Evolutionary conservation across 2,888 invertebrate genomes (phyloP).

Genomic region (Endotricha flammealis): DNA sequence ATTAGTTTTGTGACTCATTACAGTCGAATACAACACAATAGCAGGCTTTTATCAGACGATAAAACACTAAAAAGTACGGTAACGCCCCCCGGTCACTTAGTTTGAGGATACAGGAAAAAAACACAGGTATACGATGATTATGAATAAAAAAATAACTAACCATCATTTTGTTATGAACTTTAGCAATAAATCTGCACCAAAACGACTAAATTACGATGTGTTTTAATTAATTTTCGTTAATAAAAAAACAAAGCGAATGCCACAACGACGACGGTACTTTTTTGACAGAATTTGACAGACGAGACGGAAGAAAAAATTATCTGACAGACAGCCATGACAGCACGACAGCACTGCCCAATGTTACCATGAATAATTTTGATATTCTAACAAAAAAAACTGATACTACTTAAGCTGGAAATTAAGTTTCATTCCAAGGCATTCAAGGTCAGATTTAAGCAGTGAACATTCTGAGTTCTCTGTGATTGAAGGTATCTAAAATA

Average conservation of each 20-base stretch:
- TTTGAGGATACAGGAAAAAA: too few relatives aligned
- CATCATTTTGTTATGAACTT: slow-evolving; percentile 41
- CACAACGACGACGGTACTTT: slow-evolving; percentile 5
- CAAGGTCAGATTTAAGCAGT: too few relatives aligned
- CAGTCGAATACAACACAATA: not conserved
- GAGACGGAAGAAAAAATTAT: too few relatives aligned
- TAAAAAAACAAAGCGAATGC: slow-evolving; percentile 1
- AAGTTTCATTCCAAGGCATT: too few relatives aligned
- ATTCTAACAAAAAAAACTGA: too few relatives aligned
- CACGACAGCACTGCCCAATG: too few relatives aligned
- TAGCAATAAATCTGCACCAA: not conserved
- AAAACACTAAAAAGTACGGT: slow-evolving; percentile 16
- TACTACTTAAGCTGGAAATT: too few relatives aligned
- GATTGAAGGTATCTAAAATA: too few relatives aligned
- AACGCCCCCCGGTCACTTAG: slow-evolving; percentile 42
- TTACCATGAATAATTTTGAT: too few relatives aligned
- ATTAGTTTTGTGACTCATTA: slow-evolving; percentile 7
- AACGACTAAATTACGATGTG: not conserved
- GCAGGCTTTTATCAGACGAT: slow-evolving; percentile 2
- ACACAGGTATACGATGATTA: too few relatives aligned
- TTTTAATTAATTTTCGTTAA: not conserved
- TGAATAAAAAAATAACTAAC: slow-evolving; percentile 31
- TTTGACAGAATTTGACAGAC: slow-evolving; percentile 1
- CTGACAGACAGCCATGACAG: too few relatives aligned
- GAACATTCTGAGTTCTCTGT: too few relatives aligned